Evolutionary conservation across 2,113 vertebrate genomes (phyloP), one percentile per base, ranked within the genome.

Genomic region (Esox niger): DNA sequence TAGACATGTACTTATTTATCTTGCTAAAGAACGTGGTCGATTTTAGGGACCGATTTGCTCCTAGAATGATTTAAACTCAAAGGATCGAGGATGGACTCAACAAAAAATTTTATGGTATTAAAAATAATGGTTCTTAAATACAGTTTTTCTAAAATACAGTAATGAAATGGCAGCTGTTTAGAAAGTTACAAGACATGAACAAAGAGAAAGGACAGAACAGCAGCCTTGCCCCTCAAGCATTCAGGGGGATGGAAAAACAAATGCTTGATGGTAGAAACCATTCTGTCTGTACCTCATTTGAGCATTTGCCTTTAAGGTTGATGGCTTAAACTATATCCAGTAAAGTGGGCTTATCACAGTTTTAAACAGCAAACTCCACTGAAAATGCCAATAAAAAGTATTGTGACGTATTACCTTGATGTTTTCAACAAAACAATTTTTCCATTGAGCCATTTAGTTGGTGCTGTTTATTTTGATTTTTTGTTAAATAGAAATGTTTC

Each of bases 1-100:
- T 72, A 58, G 65, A 62, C 62, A 70, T 78, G 60, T 81, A 61
- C 74, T 82, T 74, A 72, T 75, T 64, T 54, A 66, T 69, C 49
- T 64, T 66, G 47, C 25, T 15, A 33, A 47, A 78, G 62, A 66
- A 61, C 70, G 75, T 70, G 67, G 32, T 27, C 23, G 60, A 58
- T 70, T 26, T 32, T 20, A 46, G 27, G 6, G 13, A 29, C 15
- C 20, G 68, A 43, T 69, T 79, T 52, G 62, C 59, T 75, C 77
- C 35, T 67, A 58, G 15, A 35, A 62, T 59, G 78, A 68, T n/a
- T n/a, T n/a, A n/a, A n/a, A n/a, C 75, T 73, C 75, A 74, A 62
- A 2, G 6, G 7, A 52, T 52, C 3, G 43, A 46, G 43, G 43
- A 33, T 46, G 43, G 43, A 46, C 21, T 52, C 21, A n/a, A 17